Evolutionary conservation across 2,888 invertebrate genomes (phyloP), one percentile per base, ranked within the genome.

Genomic region (Pilophorus perplexus): DNA sequence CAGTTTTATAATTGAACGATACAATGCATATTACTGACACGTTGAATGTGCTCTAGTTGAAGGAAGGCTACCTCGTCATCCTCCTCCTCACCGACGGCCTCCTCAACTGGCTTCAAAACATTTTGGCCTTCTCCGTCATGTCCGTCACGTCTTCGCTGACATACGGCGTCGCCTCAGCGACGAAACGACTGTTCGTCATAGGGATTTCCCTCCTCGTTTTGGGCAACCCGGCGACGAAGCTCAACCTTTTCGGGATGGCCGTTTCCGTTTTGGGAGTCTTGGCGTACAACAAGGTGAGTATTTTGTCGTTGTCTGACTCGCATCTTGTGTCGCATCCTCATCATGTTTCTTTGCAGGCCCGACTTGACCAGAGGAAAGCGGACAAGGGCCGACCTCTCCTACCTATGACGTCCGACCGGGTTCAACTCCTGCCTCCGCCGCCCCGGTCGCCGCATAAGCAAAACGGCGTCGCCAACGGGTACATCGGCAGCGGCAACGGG

Each of bases 161-260:
- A 0, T 97, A 97, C 79, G 94, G 95, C 0, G 95, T 97, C 66
- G 94, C 94, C 60, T 96, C 92, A 78, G 92, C 93, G 23, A 93
- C 94, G 62, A 97, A 97, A 80, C 83, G 96, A 73, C 92, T 94
- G 72, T 90, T 87, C 73, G 92, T 97, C 65, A 96, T 97, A 75
- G 87, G 84, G 10, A 87, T 90, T 28, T 95, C 96, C 50, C 81
- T 97, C 72, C 78, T 95, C 71, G 81, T 93, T 74, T 80, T 97
- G 72, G 88, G 89, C 64, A 97, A 97, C 81, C 96, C 96, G 3
- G 94, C 97, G 38, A 89, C 95, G 40, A 81, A 85, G 73, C 78
- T 86, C 57, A 97, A 96, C 79, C 80, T 94, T 72, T 81, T 88
- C 59, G 97, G 96, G 69, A 97, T 97, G 95, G 80, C 88, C 70